A percentile compares a stretch with the other conserved stretches of the same genome.
phyloP scores from a whole-genome alignment of 2,797 vertebrate genomes.

The Catostomus latipinnis region DNA sequence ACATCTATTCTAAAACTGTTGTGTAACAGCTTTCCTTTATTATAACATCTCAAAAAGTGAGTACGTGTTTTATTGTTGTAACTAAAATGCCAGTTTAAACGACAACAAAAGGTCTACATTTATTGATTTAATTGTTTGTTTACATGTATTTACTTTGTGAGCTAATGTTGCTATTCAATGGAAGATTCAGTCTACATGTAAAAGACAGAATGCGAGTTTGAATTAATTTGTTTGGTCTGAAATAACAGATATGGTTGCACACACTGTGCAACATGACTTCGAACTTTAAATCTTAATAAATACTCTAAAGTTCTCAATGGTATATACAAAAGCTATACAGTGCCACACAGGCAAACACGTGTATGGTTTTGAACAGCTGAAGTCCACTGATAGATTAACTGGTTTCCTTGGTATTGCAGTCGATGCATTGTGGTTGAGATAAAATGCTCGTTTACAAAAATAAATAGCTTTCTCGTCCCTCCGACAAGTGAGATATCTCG shows the following conservation, averaged over 20 bases:
- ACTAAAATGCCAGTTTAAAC: constrained; percentile 7
- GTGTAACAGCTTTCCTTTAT: constrained; percentile 67
- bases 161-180: constrained; percentile 48
- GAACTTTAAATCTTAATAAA: constrained; percentile 90
- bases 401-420: constrained; percentile 83
- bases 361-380: constrained; percentile 68
- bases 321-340: constrained; percentile 92
- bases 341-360: constrained; percentile 75
- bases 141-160: constrained; percentile 18
- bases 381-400: constrained; percentile 73
- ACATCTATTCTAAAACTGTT: constrained; percentile 52
- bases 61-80: constrained; percentile 11
- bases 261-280: constrained; percentile 70
- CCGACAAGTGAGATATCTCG: constrained; percentile 51
- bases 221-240: constrained; percentile 53
- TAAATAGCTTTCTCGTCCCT: constrained; percentile 74
- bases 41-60: constrained; percentile 48
- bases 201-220: constrained; percentile 37
- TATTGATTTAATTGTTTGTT: constrained; percentile 17
- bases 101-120: constrained; percentile 53
- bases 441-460: constrained; percentile 71
- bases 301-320: constrained; percentile 86
- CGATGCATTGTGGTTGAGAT: constrained; percentile 83
- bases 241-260: constrained; percentile 72
- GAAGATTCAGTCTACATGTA: constrained; percentile 49